These are phyloP conservation scores for Cheilosia variabilis DNA, from an alignment of 2,888 invertebrate genomes.

Conservation along the genomic window DNA sequence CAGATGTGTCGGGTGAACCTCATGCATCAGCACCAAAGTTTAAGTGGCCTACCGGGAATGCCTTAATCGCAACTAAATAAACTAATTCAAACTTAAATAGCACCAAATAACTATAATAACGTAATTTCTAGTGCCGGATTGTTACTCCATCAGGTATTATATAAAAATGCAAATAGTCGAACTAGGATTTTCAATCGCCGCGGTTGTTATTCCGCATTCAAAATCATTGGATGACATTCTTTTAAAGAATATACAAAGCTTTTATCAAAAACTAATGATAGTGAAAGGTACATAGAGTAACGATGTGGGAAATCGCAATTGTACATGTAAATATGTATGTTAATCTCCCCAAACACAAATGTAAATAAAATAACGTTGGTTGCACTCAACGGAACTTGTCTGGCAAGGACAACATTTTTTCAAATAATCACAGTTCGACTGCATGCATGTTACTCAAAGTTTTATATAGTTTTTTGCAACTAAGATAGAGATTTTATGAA, in stretches of 20 bases:
- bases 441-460: conserved; percentile 42
- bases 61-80: conserved; percentile 77
- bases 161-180: conserved; percentile 44
- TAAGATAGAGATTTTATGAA: conserved; percentile 66
- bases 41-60: conserved; percentile 79
- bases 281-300: conserved; percentile 6
- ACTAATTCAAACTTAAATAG: conserved; percentile 39
- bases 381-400: conserved; percentile 13
- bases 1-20: conserved; percentile 82
- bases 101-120: conserved; percentile 66
- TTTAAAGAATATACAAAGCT: conserved; percentile 3
- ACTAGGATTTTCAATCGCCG: conserved; percentile 35
- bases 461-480: conserved; percentile 53
- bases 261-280: conserved; percentile 4
- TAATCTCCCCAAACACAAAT: conserved; percentile 33
- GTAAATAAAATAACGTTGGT: conserved; percentile 40
- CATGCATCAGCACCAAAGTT: conserved; percentile 81
- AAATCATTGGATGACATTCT: conserved; percentile 21
- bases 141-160: conserved; percentile 65
- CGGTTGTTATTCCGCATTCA: background rate
- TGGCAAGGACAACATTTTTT: conserved; percentile 8
- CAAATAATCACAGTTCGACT: conserved; percentile 62
- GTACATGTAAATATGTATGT: conserved; percentile 55
- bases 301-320: conserved; percentile 20
- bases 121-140: conserved; percentile 59